These are phyloP conservation scores for Pseudococcus viburni DNA, from an alignment of 2,888 invertebrate genomes.

Conservation along the genomic window DNA sequence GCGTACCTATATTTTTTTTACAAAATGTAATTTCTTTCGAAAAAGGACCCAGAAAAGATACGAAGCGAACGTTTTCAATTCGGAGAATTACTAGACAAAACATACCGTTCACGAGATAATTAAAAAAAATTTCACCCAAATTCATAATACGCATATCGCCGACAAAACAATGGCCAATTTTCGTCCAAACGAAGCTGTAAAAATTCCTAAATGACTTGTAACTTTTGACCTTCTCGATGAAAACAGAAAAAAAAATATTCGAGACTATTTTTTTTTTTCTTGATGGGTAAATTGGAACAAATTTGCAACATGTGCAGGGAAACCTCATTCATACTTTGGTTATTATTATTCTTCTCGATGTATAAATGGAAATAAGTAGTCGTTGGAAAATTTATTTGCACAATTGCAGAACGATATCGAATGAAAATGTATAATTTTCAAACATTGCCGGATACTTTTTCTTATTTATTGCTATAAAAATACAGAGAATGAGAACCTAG, in stretches of 20 bases:
- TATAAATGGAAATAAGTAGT: not conserved
- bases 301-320: not conserved
- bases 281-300: not conserved
- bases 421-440: conserved; percentile 2
- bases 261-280: too few species aligned
- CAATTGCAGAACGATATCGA: not conserved
- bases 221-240: not conserved
- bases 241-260: not conserved
- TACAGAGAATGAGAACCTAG: not conserved
- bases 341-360: not conserved
- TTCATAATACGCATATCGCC: not conserved
- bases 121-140: not conserved
- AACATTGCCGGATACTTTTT: not conserved
- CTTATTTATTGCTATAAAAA: not conserved
- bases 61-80: not conserved
- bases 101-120: not conserved
- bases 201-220: not conserved
- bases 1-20: not conserved
- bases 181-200: not conserved
- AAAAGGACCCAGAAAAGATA: not conserved
- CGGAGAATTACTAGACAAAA: not conserved
- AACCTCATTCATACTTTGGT: too few species aligned
- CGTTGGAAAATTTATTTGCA: not conserved
- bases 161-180: not conserved
- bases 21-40: not conserved